Evolutionary conservation across 1,140 invertebrate genomes (phyloP).

Genomic region (Drosophila sproati): DNA sequence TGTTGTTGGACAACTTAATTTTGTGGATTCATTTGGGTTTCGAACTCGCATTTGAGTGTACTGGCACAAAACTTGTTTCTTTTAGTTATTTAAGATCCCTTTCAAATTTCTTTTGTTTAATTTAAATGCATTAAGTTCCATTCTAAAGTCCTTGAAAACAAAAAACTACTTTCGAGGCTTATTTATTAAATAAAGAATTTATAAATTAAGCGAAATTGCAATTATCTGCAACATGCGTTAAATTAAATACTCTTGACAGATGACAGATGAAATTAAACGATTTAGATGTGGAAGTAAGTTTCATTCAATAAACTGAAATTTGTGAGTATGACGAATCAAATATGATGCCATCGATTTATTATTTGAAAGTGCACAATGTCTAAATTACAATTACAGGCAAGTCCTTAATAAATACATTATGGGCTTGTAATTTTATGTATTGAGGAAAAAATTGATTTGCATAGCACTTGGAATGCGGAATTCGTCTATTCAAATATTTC

Average conservation of each 20-base stretch:
- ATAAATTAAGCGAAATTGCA: too few relatives aligned
- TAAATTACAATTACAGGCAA: neutral
- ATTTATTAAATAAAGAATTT: too few relatives aligned
- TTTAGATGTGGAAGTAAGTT: too few relatives aligned
- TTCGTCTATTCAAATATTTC: constrained; percentile 8
- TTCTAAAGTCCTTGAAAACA: neutral
- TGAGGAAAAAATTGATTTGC: neutral
- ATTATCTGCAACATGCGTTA: too few relatives aligned
- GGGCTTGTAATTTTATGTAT: neutral
- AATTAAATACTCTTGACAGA: too few relatives aligned
- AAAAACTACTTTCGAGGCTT: too few relatives aligned
- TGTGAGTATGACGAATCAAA: too few relatives aligned
- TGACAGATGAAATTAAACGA: too few relatives aligned
- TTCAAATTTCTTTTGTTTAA: neutral
- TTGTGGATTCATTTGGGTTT: neutral
- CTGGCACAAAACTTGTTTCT: neutral
- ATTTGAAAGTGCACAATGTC: too few relatives aligned
- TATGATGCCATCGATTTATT: too few relatives aligned
- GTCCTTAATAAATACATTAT: neutral
- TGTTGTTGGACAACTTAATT: neutral
- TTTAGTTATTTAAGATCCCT: neutral
- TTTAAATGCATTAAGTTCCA: neutral
- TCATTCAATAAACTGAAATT: too few relatives aligned
- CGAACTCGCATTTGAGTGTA: neutral
- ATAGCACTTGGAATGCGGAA: constrained; percentile 30